Percentiles rank a stretch among this genome's conserved stretches.
phyloP scores from a whole-genome alignment of 2,113 vertebrate genomes.

The Alaudala cheleensis region DNA sequence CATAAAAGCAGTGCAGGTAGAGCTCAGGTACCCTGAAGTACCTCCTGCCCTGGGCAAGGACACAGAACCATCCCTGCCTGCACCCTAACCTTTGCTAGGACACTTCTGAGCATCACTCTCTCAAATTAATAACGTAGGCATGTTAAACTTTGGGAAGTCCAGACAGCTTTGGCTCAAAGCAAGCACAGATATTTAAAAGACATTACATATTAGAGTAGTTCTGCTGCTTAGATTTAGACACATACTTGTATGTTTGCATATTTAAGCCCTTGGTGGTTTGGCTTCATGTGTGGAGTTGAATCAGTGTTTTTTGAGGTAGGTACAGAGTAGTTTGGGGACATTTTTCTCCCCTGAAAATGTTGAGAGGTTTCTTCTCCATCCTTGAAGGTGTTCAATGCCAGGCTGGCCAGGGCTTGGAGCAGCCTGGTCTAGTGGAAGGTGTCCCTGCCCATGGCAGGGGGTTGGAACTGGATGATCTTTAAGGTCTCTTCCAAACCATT shows the following conservation, averaged over 20 bases:
- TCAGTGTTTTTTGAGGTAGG: not conserved
- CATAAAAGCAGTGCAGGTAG: not conserved
- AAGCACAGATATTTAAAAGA: not conserved
- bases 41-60: not conserved
- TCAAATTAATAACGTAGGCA: not conserved
- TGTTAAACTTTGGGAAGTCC: not conserved
- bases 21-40: not conserved
- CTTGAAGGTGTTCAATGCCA: not conserved
- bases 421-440: not conserved
- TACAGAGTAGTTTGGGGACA: not conserved
- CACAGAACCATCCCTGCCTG: not conserved
- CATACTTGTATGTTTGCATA: not conserved
- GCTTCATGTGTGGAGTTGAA: not conserved
- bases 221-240: not conserved
- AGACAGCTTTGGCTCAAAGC: not conserved
- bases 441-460: not conserved
- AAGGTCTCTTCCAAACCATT: not conserved
- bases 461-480: not conserved
- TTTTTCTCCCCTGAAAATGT: not conserved
- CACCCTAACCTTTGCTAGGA: not conserved
- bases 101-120: not conserved
- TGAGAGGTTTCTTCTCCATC: not conserved
- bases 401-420: fast-evolving
- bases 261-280: not conserved
- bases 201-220: not conserved